phyloP scores from a whole-genome alignment of 2,888 invertebrate species.

The Eupithecia subumbrata region DNA sequence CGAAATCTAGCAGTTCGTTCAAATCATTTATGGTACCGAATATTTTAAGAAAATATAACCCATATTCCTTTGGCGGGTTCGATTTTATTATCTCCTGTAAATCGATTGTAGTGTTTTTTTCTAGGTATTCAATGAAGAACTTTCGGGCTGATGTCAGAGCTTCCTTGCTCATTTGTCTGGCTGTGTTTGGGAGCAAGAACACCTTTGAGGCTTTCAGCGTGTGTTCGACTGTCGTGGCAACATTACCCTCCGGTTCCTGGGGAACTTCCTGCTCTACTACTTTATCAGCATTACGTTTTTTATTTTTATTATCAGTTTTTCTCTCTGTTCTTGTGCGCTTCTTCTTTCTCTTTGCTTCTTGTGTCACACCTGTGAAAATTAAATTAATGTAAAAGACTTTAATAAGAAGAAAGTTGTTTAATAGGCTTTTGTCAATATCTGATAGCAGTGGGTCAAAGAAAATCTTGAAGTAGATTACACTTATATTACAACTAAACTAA shows the following conservation, averaged over 20 bases:
- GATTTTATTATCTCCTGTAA: slow-evolving; percentile 23
- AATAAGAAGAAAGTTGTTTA: too few species aligned
- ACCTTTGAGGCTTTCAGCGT: slow-evolving; percentile 51
- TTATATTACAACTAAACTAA: too few species aligned
- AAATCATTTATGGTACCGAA: slow-evolving; percentile 73
- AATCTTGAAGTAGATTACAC: too few species aligned
- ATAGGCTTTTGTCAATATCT: not conserved
- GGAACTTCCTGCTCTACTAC: slow-evolving; percentile 25
- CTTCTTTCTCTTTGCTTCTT: slow-evolving; percentile 36
- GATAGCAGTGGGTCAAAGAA: not conserved
- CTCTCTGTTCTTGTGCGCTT: slow-evolving; percentile 19
- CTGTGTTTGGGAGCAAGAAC: slow-evolving; percentile 60
- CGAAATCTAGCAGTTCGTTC: slow-evolving; percentile 68
- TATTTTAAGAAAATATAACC: slow-evolving; percentile 61
- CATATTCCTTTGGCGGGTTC: slow-evolving; percentile 34
- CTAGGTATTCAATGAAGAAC: slow-evolving; percentile 54
- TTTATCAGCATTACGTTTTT: not conserved
- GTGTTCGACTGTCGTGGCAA: slow-evolving; percentile 46
- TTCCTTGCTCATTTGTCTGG: slow-evolving; percentile 48
- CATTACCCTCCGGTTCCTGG: slow-evolving; percentile 26
- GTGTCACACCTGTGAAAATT: slow-evolving; percentile 31
- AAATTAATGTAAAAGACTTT: not conserved
- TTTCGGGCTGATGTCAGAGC: slow-evolving; percentile 45
- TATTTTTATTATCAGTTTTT: slow-evolving; percentile 6
- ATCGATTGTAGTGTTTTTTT: slow-evolving; percentile 37